Base-by-base conservation (phyloP, 2,888 invertebrate genomes). In the Cataglyphis albicans region DNA sequence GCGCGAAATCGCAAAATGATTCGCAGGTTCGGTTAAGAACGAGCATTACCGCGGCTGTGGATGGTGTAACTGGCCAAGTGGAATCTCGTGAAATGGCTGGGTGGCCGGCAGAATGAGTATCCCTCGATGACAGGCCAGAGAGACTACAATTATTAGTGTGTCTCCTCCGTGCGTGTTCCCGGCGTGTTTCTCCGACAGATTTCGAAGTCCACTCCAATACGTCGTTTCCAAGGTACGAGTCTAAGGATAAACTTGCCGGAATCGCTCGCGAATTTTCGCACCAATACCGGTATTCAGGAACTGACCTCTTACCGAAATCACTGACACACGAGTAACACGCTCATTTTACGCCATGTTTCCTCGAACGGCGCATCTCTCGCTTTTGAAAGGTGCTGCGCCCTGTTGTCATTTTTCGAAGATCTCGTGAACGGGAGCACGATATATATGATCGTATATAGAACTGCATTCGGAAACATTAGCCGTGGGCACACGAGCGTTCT, bases 301-400 rank as follows among this genome's bases (percentile, higher is more conserved):
- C 78, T 80, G 65, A 78, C 48, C 72, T 82, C 92, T 93, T 92
- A 93, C 91, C 93, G 84, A 91, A 92, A 90, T 92, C 91, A 92
- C 90, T 92, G 92, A 93, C 91, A 92, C 92, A 93, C 92, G 92
- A 93, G 92, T 91, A 91, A 92, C 91, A 91, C 90, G 88, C 90
- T 91, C 65, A 65, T 55, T 91, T 91, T 59, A 91, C 93, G 92
- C 93, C 93, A 93, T 93, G 88, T 93, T 93, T 90, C 84, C 80
- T 52, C 76, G 57, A 12, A 57, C 72, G 73, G 83, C 72, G 76
- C 70, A 78, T 59, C 72, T 59, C 57, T 52, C 29, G 44, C 72
- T 72, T 59, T 18, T 4, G 1, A 21, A 9, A 7, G 21, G 25
- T 59, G 72, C 72, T 41, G 76, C 67, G 4, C 29, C 6, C 76